Percentiles rank a stretch among this genome's conserved stretches.
phyloP scores from a whole-genome alignment of 2,888 invertebrate species.

The Deilephila elpenor region DNA sequence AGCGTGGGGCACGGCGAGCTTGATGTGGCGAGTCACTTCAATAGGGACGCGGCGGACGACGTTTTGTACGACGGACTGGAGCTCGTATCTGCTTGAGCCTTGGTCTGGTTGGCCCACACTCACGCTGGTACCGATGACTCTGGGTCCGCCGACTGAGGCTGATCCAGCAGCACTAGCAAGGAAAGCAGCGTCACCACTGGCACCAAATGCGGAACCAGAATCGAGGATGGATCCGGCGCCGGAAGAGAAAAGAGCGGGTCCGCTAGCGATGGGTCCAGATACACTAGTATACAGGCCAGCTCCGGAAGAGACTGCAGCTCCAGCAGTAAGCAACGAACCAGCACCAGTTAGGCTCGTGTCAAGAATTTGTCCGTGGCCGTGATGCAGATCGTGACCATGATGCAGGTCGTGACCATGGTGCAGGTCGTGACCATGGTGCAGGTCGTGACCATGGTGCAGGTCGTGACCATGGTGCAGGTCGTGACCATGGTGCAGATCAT shows the following conservation, averaged over 20 bases:
- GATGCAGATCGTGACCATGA: not conserved
- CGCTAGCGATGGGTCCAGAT: constrained; percentile 33
- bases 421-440: not conserved
- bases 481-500: not conserved
- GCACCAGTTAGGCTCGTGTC: constrained; percentile 30
- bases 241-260: constrained; percentile 29
- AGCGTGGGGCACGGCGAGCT: constrained; percentile 72
- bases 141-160: constrained; percentile 53
- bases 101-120: constrained; percentile 60
- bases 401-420: not conserved
- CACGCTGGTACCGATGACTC: constrained; percentile 67
- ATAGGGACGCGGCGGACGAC: constrained; percentile 74
- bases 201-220: constrained; percentile 31
- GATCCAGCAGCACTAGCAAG: constrained; percentile 36
- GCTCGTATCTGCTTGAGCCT: constrained; percentile 68
- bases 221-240: constrained; percentile 34
- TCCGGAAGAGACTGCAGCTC: constrained; percentile 28
- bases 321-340: constrained; percentile 28
- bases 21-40: constrained; percentile 75
- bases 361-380: constrained; percentile 5
- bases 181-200: constrained; percentile 24
- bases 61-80: constrained; percentile 77
- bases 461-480: not conserved
- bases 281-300: constrained; percentile 33
- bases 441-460: not conserved